phyloP scores from a whole-genome alignment of 2,888 invertebrate species.

The Lithophane semibrunnea region DNA sequence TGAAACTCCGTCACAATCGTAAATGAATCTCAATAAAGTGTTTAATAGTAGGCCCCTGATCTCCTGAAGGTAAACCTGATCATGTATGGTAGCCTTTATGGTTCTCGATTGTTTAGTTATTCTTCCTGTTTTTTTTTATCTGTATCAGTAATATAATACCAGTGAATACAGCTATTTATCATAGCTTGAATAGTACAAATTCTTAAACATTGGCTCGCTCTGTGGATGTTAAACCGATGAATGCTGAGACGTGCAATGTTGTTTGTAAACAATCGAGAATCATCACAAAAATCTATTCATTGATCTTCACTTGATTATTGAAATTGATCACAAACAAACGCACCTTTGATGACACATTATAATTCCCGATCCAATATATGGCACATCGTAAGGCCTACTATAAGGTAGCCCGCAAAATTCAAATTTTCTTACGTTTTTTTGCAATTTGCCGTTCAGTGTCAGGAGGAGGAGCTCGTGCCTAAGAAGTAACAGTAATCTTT shows the following conservation, averaged over 20 bases:
- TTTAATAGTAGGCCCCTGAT: background rate
- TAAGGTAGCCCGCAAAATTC: background rate
- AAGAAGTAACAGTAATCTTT: too few relatives aligned
- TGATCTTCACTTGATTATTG: constrained; percentile 42
- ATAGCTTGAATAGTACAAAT: constrained; percentile 19
- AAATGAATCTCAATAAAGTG: constrained; percentile 4
- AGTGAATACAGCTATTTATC: constrained; percentile 2
- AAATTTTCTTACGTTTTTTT: background rate
- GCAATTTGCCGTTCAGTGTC: background rate
- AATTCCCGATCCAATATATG: background rate
- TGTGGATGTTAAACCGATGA: constrained; percentile 35
- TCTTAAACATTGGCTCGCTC: constrained; percentile 18
- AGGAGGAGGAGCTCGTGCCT: too few relatives aligned
- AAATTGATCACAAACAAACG: constrained; percentile 55
- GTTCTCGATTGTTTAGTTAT: constrained; percentile 60
- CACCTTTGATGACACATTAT: constrained; percentile 32
- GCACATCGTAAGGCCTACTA: background rate
- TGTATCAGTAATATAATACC: background rate
- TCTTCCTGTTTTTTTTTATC: background rate
- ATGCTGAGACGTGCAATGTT: constrained; percentile 32
- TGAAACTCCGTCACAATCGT: background rate
- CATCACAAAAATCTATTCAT: constrained; percentile 49
- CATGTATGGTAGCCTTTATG: constrained; percentile 44
- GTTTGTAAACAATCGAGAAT: constrained; percentile 65
- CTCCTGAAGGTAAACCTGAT: background rate